These are phyloP conservation scores for Drosophila triauraria DNA, from an alignment of 1,140 invertebrate genomes.

Conservation along the genomic window DNA sequence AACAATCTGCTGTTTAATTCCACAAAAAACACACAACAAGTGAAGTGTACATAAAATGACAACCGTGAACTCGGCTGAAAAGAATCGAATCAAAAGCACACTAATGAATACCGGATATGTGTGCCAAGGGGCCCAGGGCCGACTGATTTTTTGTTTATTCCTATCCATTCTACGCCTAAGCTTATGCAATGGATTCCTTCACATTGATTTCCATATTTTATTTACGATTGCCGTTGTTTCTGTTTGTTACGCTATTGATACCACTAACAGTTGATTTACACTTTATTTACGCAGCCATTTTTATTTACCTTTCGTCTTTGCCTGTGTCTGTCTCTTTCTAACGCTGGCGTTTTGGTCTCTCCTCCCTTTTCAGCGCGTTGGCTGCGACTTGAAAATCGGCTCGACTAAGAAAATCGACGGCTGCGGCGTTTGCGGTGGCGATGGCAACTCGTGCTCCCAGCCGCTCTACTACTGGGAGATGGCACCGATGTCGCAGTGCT, in stretches of 20 bases:
- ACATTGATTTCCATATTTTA: slow-evolving; percentile 80
- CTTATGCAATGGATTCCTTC: slow-evolving; percentile 66
- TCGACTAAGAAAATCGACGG: slow-evolving; percentile 93
- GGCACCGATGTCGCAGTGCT: slow-evolving; percentile 92
- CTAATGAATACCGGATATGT: background rate
- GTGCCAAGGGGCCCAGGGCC: slow-evolving; percentile 23
- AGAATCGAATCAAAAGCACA: slow-evolving; percentile 1
- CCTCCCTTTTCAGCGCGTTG: slow-evolving; percentile 90
- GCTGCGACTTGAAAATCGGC: slow-evolving; percentile 94
- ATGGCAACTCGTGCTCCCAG: slow-evolving; percentile 92
- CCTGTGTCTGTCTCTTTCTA: slow-evolving; percentile 4
- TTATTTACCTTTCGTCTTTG: slow-evolving; percentile 34
- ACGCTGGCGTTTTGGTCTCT: background rate
- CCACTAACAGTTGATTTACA: slow-evolving; percentile 80
- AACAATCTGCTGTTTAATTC: slow-evolving; percentile 8
- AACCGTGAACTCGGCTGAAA: slow-evolving; percentile 10
- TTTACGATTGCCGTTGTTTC: slow-evolving; percentile 57
- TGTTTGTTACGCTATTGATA: slow-evolving; percentile 66
- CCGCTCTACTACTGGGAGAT: slow-evolving; percentile 94
- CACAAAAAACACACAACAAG: slow-evolving; percentile 24
- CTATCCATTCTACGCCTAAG: slow-evolving; percentile 3
- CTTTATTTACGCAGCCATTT: slow-evolving; percentile 71
- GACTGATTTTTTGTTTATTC: background rate
- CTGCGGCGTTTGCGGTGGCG: slow-evolving; percentile 96
- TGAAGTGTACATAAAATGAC: slow-evolving; percentile 5